Evolutionary conservation across 2,113 vertebrate genomes (phyloP).

Genomic region (Bothrops jararaca): DNA sequence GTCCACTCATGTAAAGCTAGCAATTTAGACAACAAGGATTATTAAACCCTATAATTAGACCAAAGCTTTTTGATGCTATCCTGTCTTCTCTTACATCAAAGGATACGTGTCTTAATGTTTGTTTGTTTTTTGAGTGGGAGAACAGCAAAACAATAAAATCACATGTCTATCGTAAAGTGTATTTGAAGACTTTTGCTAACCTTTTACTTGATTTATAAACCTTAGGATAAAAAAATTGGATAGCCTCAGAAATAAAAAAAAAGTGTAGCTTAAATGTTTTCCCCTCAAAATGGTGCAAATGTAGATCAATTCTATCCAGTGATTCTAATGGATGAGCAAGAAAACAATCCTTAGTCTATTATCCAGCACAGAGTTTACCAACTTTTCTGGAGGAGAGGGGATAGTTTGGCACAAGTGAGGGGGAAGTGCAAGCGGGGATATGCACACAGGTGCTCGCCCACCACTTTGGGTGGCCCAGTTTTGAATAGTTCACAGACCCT

Average conservation of each 20-base stretch:
- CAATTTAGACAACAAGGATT: background rate
- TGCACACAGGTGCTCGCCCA: too few relatives aligned
- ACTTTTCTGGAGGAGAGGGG: too few relatives aligned
- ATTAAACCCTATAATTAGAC: background rate
- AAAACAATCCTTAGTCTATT: background rate
- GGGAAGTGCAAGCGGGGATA: too few relatives aligned
- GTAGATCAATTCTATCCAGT: background rate
- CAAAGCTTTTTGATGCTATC: background rate
- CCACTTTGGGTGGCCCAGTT: too few relatives aligned
- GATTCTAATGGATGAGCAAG: background rate
- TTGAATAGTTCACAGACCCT: too few relatives aligned
- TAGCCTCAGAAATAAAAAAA: background rate
- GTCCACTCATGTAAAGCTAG: background rate
- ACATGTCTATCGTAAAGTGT: background rate
- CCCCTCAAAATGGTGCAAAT: background rate
- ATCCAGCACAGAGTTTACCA: too few relatives aligned
- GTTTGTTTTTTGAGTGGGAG: background rate
- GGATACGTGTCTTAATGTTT: background rate
- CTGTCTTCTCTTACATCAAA: background rate
- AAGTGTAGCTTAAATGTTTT: background rate
- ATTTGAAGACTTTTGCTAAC: background rate
- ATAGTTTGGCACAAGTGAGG: too few relatives aligned
- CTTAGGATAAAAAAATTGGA: background rate
- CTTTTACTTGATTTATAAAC: background rate
- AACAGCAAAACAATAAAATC: background rate